Base-by-base conservation (phyloP, 2,113 vertebrate genomes). In the Pionites leucogaster region DNA sequence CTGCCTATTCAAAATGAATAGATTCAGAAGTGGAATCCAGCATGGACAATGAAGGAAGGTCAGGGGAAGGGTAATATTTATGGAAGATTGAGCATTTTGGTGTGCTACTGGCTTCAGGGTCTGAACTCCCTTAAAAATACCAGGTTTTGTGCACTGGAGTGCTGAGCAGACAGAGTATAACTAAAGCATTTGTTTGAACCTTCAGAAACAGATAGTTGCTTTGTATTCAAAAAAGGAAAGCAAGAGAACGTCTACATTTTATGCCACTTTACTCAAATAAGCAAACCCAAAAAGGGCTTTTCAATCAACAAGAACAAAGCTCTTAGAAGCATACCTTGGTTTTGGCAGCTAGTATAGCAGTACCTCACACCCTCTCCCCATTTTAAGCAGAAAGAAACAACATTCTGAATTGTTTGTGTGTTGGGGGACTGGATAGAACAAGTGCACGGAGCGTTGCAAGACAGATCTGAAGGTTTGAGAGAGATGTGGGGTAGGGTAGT, bases 1-100 rank as follows among this genome's bases (percentile, higher is more conserved):
- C 92, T 97, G 95, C 96, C 93, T 95, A 65, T 95, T 96, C 93
- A 92, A 91, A 97, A 96, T 94, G 57, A 97, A 96, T 93, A 95
- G 92, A 97, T 95, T 93, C 88, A 94, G 94, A 95, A 96, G 92
- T 96, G 92, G 97, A 96, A 96, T 95, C 85, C 97, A 95, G 94
- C 92, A 97, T 94, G 97, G 97, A 97, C 97, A 97, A 97, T 96
- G 88, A 97, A 96, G 92, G 94, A 95, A 96, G 97, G 95, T 96
- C 97, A 97, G 19, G 57, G 88, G 92, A 94, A 97, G 96, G 96
- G 91, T 97, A 97, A 96, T 82, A 96, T 95, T 95, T 96, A 95
- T 94, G 91, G 86, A 85, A 96, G 88, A 96, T 50, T 82, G 94
- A 96, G 78, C 63, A 69, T 95, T 97, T 96, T 88, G 91, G 86